Evolutionary conservation across 2,888 invertebrate genomes (phyloP), one percentile per base, ranked within the genome.

Genomic region (Phania funesta): DNA sequence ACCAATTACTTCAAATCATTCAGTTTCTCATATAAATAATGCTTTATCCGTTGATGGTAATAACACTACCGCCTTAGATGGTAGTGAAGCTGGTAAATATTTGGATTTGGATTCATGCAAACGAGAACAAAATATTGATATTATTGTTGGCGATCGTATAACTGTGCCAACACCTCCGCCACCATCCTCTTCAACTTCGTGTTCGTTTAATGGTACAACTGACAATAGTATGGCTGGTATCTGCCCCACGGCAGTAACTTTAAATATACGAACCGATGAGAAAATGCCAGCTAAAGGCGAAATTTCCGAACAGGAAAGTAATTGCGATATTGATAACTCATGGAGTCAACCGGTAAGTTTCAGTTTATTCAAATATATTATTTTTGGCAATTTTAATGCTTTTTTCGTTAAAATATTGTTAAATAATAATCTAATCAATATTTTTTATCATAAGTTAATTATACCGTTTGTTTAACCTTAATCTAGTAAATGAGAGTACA

Each of bases 251-350:
- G 78, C 85, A 3, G 87, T 84, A 24, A 93, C 93, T 85, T 91
- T 96, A 56, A 95, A 96, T 88, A 96, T 97, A 86, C 93, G 95
- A 85, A 94, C 96, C 0, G 96, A 97, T 87, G 97, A 97, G 90
- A 94, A 94, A 84, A 96, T 97, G 96, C 96, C 97, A 41, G 95
- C 96, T 0, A 93, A 96, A 83, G 96, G 96, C 0, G 97, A 97
- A 91, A 93, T 97, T 48, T 96, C 96, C 13, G 96, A 96, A 16
- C 96, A 96, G 89, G 97, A 96, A 89, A 96, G 96, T 91, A 95
- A 96, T 87, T 96, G 96, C 11, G 95, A 95, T 85, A 95, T 95
- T 88, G 96, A 96, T 85, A 90, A 91, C 84, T 94, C 95, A 2
- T 95, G 96, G 93, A 94, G 93, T 83, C 90, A 91, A 85, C 90